Conservation (phyloP, 2,113 vertebrate species). For the Vidua macroura region DNA sequence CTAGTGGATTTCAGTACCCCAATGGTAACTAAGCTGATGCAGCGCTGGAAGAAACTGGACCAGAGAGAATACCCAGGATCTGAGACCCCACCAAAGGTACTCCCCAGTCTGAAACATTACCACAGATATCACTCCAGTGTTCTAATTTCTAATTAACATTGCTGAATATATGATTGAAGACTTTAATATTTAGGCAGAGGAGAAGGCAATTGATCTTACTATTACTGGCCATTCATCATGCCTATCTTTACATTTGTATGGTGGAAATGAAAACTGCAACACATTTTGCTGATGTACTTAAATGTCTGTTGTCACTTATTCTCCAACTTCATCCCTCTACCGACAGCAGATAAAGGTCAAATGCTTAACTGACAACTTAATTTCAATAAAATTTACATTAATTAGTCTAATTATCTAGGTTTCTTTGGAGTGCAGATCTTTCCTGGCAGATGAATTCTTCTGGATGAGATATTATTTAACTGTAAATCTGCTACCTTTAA, state of each 20-base stretch:
- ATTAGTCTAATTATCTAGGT: constrained; percentile 17
- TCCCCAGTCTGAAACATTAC: not conserved
- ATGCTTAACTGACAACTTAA: constrained; percentile 40
- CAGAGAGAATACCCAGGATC: constrained; percentile 98
- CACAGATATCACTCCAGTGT: not conserved
- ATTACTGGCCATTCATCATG: not conserved
- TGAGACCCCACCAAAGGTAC: constrained; percentile 94
- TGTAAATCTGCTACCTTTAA: not conserved
- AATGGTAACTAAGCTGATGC: constrained; percentile 96
- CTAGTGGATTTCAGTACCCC: constrained; percentile 95
- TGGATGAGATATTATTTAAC: not conserved
- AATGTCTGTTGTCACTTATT: not conserved
- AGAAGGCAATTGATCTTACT: not conserved
- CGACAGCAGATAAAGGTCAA: constrained; percentile 34
- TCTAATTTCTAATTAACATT: not conserved
- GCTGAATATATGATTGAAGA: not conserved
- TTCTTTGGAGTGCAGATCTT: not conserved
- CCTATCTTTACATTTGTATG: not conserved
- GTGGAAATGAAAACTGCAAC: not conserved
- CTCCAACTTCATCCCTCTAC: not conserved
- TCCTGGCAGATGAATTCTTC: not conserved
- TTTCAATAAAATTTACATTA: not conserved
- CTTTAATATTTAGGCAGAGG: not conserved
- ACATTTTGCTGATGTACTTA: not conserved
- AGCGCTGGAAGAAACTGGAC: constrained; percentile 98